These are phyloP conservation scores for Drosophila monieri DNA, from an alignment of 2,888 invertebrate genomes.

Conservation along the genomic window DNA sequence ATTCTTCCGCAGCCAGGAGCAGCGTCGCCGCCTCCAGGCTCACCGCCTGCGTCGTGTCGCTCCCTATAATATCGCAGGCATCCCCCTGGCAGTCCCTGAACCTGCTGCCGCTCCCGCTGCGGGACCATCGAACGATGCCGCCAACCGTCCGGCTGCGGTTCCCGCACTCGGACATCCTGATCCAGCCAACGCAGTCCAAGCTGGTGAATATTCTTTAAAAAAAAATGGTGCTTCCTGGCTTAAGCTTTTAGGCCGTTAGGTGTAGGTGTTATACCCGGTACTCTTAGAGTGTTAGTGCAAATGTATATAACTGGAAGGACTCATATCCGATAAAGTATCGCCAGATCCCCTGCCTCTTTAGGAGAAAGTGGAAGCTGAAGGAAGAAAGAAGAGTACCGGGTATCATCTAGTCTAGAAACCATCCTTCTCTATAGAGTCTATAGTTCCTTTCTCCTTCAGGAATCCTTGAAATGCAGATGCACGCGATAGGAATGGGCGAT, in stretches of 20 bases:
- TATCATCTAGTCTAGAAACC: too few species aligned
- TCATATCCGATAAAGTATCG: too few species aligned
- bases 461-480: neutral
- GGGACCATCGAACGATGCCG: neutral
- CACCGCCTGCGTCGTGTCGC: neutral
- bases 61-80: neutral
- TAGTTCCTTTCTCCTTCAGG: neutral
- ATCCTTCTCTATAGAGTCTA: too few species aligned
- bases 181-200: neutral
- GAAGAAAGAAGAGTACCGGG: too few species aligned
- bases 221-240: too few species aligned
- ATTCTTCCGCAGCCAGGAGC: constrained; percentile 15
- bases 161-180: neutral
- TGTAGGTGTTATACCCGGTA: neutral
- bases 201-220: neutral
- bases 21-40: neutral
- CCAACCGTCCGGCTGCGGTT: neutral
- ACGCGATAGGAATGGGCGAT: neutral
- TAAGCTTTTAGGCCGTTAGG: neutral
- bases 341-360: too few species aligned
- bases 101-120: neutral
- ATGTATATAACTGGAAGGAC: too few species aligned
- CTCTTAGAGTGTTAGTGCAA: too few species aligned
- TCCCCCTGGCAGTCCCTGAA: neutral
- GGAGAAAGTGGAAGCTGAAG: too few species aligned